Conservation (phyloP, 2,113 vertebrate species). For the Empidonax traillii region DNA sequence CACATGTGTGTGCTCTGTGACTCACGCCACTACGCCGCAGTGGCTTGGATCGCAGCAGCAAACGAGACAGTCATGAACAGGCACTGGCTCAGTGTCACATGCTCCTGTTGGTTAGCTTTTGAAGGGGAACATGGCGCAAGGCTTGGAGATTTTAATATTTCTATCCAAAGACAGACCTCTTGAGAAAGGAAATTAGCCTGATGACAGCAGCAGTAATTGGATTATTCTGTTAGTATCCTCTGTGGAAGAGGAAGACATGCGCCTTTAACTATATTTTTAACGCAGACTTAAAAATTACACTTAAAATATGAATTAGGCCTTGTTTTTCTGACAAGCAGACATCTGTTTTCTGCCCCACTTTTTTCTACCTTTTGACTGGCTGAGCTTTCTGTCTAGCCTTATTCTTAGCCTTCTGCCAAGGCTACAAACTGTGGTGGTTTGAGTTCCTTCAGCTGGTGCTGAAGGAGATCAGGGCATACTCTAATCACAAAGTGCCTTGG, state of each 20-base stretch:
- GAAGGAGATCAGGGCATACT: background rate
- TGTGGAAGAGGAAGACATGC: background rate
- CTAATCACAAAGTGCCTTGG: background rate
- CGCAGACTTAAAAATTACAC: background rate
- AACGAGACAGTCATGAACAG: background rate
- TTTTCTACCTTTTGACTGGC: background rate
- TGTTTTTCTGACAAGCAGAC: background rate
- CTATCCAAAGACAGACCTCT: background rate
- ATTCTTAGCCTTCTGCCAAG: background rate
- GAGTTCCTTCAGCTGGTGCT: background rate
- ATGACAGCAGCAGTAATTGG: slow-evolving; percentile 8
- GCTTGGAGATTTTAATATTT: background rate
- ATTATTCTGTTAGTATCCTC: background rate
- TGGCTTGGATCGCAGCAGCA: background rate
- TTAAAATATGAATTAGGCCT: slow-evolving; percentile 11
- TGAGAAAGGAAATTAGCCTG: slow-evolving; percentile 5
- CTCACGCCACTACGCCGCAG: rapidly evolving
- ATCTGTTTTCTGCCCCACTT: background rate
- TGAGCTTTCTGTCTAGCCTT: background rate
- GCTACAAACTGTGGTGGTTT: background rate
- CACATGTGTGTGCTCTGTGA: background rate
- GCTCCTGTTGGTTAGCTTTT: background rate
- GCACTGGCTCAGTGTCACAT: background rate
- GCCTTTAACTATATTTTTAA: background rate
- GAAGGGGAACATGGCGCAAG: background rate